Evolutionary conservation across 2,888 invertebrate genomes (phyloP).

Genomic region (Ormyrus nitidulus): DNA sequence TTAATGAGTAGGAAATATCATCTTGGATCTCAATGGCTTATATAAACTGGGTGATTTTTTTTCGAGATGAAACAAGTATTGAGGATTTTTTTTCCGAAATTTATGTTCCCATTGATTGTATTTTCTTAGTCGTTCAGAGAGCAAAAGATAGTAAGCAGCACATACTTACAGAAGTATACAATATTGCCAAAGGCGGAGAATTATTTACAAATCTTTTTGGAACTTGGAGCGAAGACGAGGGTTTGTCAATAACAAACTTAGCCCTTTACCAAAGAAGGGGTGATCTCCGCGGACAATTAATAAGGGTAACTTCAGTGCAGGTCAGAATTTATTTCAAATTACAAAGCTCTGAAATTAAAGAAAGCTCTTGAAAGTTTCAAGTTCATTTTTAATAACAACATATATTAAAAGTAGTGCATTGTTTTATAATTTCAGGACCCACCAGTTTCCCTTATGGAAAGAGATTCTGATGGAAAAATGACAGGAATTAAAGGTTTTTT

Average conservation of each 20-base stretch:
- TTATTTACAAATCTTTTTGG: slow-evolving; percentile 64
- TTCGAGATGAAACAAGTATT: slow-evolving; percentile 63
- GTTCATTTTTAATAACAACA: neutral
- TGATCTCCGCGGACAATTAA: slow-evolving; percentile 66
- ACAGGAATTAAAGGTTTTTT: slow-evolving; percentile 69
- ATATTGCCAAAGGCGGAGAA: slow-evolving; percentile 62
- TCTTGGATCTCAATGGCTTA: slow-evolving; percentile 72
- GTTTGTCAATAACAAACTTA: slow-evolving; percentile 61
- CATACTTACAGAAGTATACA: slow-evolving; percentile 68
- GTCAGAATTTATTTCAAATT: slow-evolving; percentile 43
- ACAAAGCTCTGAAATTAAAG: neutral
- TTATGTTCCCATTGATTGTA: slow-evolving; percentile 69
- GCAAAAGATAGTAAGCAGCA: slow-evolving; percentile 57
- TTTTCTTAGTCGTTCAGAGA: slow-evolving; percentile 64
- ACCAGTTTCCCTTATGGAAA: slow-evolving; percentile 66
- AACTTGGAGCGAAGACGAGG: slow-evolving; percentile 61
- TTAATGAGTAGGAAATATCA: slow-evolving; percentile 64
- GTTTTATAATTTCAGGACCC: slow-evolving; percentile 65
- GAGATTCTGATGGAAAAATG: slow-evolving; percentile 60
- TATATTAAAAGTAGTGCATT: neutral
- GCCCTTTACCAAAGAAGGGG: slow-evolving; percentile 69
- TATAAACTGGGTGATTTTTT: slow-evolving; percentile 72
- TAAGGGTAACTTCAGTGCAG: slow-evolving; percentile 67
- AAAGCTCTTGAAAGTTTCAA: too few species aligned
- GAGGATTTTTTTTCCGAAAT: slow-evolving; percentile 66